These are phyloP conservation scores for Penelope pileata DNA, from an alignment of 2,113 vertebrate species.

Conservation along the genomic window DNA sequence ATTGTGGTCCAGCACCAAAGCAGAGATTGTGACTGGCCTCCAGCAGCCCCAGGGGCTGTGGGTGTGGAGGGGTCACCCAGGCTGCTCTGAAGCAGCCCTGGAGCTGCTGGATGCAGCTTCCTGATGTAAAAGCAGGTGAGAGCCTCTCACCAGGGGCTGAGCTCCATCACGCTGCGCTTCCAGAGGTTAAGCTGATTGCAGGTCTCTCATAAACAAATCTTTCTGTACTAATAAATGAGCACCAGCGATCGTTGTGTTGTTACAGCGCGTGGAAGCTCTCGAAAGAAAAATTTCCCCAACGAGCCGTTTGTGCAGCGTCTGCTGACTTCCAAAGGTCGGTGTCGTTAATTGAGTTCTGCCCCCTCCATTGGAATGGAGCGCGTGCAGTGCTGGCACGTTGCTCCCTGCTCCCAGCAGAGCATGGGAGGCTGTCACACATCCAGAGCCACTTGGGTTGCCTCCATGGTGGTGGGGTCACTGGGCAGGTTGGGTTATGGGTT, in stretches of 20 bases:
- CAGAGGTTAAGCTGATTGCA: not conserved
- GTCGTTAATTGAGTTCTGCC: constrained; percentile 33
- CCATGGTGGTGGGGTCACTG: not conserved
- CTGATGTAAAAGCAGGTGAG: not conserved
- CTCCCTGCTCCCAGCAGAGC: not conserved
- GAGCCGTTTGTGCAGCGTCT: constrained; percentile 14
- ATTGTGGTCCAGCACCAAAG: fast-evolving
- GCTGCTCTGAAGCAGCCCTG: not conserved
- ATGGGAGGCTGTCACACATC: not conserved
- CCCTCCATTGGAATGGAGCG: not conserved
- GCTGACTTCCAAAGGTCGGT: not conserved
- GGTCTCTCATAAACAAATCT: constrained; percentile 16
- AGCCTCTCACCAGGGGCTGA: not conserved
- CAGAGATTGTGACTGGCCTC: no score
- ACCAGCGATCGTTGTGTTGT: not conserved
- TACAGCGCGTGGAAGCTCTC: not conserved
- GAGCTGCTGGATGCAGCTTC: not conserved
- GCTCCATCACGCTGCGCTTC: not conserved
- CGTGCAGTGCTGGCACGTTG: not conserved
- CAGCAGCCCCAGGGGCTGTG: not conserved
- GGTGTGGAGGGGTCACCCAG: not conserved
- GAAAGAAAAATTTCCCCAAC: constrained; percentile 29
- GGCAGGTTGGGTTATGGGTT: not conserved
- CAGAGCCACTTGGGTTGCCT: not conserved
- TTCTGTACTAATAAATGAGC: constrained; percentile 31